Evolutionary conservation across 2,797 vertebrate species (phyloP).

Genomic region (Thalassophryne amazonica): DNA sequence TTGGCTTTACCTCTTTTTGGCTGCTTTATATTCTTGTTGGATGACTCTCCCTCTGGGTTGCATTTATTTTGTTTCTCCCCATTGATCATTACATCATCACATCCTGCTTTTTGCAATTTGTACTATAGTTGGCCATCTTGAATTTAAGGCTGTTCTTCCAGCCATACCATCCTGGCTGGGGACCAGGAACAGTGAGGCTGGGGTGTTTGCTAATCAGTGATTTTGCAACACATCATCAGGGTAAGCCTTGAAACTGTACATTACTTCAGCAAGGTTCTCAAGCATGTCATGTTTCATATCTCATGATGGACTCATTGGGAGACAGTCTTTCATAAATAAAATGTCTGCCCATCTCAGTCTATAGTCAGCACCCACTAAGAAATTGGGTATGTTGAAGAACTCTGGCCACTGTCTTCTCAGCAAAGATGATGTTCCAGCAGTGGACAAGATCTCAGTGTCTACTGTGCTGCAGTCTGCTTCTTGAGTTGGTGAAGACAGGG

Average conservation of each 20-base stretch:
- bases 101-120: not conserved
- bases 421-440: not conserved
- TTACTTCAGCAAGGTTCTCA: not conserved
- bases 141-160: constrained; percentile 2
- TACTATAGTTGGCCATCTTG: not conserved
- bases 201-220: not conserved
- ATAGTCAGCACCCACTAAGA: constrained; percentile 10
- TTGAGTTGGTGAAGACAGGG: not conserved
- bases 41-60: not conserved
- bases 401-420: constrained; percentile 2
- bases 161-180: no score
- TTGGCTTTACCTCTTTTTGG: constrained; percentile 8
- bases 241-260: not conserved
- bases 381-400: constrained; percentile 10
- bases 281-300: constrained; percentile 1
- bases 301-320: not conserved
- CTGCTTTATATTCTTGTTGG: not conserved
- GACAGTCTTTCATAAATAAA: not conserved
- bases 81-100: not conserved
- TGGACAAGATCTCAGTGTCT: not conserved
- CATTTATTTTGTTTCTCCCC: not conserved
- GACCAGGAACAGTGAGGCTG: not conserved
- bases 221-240: not conserved
- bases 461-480: not conserved
- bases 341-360: not conserved